Conservation (phyloP, 2,113 vertebrate genomes). For the Ptilorrhoa leucosticta region DNA sequence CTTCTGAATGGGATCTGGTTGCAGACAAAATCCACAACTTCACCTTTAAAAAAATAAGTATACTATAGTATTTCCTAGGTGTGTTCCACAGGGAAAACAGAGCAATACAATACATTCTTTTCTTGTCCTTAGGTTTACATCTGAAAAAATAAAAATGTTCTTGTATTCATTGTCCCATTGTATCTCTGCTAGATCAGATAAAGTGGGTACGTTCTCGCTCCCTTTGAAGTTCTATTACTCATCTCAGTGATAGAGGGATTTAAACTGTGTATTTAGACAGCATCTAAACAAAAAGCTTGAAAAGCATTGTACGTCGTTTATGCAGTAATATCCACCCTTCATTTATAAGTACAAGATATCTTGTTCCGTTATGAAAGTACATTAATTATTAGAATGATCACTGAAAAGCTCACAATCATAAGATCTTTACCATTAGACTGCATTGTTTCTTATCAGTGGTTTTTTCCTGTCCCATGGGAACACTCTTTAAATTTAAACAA, state of each 20-base stretch:
- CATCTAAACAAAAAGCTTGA: slow-evolving; percentile 14
- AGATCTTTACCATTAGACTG: not conserved
- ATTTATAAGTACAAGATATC: slow-evolving; percentile 1
- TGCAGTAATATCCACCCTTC: not conserved
- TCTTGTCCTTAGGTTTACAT: not conserved
- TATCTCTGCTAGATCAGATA: slow-evolving; percentile 4
- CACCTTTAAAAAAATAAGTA: not conserved
- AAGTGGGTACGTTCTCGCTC: not conserved
- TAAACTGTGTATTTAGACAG: not conserved
- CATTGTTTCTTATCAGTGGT: slow-evolving; percentile 36
- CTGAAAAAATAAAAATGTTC: not conserved
- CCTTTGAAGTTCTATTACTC: not conserved
- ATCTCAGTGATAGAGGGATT: not conserved
- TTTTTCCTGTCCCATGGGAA: slow-evolving; percentile 51
- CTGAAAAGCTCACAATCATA: slow-evolving; percentile 28
- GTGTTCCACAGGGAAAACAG: not conserved
- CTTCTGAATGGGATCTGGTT: not conserved
- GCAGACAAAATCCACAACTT: not conserved
- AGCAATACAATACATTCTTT: not conserved
- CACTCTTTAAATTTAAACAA: not conserved
- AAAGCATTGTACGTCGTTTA: slow-evolving; percentile 1
- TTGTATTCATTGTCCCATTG: not conserved
- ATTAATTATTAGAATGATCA: not conserved
- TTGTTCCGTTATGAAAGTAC: slow-evolving; percentile 17
- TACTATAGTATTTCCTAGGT: not conserved